Conservation (phyloP, 2,113 vertebrate genomes). For the Malaclemys terrapin region DNA sequence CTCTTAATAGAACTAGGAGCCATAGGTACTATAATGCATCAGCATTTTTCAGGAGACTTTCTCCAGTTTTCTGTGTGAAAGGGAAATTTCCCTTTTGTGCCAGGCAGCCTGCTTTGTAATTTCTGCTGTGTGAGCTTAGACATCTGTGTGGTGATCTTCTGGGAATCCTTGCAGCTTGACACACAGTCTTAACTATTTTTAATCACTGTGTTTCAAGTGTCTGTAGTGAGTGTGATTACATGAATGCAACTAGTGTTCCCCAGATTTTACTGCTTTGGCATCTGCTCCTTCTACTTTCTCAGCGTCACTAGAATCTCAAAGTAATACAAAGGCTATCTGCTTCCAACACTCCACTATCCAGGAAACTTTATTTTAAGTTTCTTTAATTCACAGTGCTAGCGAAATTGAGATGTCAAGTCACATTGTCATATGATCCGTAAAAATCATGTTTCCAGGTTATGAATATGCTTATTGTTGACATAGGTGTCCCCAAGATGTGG, state of each 20-base stretch:
- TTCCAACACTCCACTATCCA: slow-evolving; percentile 43
- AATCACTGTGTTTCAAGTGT: slow-evolving; percentile 67
- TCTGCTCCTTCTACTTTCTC: slow-evolving; percentile 43
- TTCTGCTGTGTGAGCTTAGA: slow-evolving; percentile 71
- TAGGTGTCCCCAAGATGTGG: not conserved
- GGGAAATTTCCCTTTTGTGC: slow-evolving; percentile 65
- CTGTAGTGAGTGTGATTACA: slow-evolving; percentile 48
- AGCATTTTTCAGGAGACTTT: slow-evolving; percentile 63
- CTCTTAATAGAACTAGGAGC: slow-evolving; percentile 46
- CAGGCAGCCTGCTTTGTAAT: slow-evolving; percentile 69
- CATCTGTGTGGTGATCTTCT: slow-evolving; percentile 70
- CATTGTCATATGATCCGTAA: slow-evolving; percentile 13
- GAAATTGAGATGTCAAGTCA: not conserved
- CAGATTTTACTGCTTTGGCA: slow-evolving; percentile 42
- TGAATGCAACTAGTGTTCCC: slow-evolving; percentile 66
- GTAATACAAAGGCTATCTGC: slow-evolving; percentile 52
- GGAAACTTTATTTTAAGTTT: slow-evolving; percentile 36
- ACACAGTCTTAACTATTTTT: slow-evolving; percentile 65
- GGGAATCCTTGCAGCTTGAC: slow-evolving; percentile 65
- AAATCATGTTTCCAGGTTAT: not conserved
- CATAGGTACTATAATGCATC: not conserved
- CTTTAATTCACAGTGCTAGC: not conserved
- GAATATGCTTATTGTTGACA: not conserved
- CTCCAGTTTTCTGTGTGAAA: slow-evolving; percentile 66
- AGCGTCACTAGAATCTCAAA: not conserved